Evolutionary conservation across 2,888 invertebrate genomes (phyloP), one percentile per base, ranked within the genome.

Genomic region (Selenia dentaria): DNA sequence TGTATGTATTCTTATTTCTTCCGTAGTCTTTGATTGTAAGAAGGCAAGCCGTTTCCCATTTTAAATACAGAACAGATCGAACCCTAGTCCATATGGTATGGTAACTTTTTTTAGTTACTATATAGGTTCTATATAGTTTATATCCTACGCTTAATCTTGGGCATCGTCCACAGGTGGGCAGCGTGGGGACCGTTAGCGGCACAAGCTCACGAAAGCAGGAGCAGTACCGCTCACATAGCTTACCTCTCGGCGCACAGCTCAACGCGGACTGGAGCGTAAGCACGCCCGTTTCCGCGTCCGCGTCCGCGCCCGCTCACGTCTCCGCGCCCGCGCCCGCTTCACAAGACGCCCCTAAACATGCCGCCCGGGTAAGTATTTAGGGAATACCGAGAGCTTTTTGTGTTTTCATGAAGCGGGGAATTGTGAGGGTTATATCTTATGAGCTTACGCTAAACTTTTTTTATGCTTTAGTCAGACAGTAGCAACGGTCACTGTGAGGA

Each of bases 161-260:
- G 16, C 16, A 16, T 16, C 16, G 16, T 16, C 13, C 1, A 62
- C 49, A 64, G 53, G 59, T 62, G 12, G 53, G 46, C 16, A 58
- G 42, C 16, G 41, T 60, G 50, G 38, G 51, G 41, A 40, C 24
- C 14, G 37, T 51, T 48, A 59, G 62, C 34, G 59, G 56, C 13
- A 41, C 22, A 8, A 22, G 37, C 46, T 32, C 48, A 45, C 58
- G 42, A 56, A 69, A 43, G 49, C 83, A 86, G 71, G 93, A 93
- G 61, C 93, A 92, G 75, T 92, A 87, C 68, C 91, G 93, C 26
- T 93, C 93, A 51, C 93, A 93, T 74, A 93, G 93, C 64, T 66
- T 93, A 62, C 93, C 93, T 9, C 71, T 93, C 16, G 93, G 93
- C 67, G 86, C 92, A 36, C 91, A 93, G 62, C 77, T 93, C 53